Conservation (phyloP, 2,888 invertebrate genomes). For the Drosophila flavopinicola region DNA sequence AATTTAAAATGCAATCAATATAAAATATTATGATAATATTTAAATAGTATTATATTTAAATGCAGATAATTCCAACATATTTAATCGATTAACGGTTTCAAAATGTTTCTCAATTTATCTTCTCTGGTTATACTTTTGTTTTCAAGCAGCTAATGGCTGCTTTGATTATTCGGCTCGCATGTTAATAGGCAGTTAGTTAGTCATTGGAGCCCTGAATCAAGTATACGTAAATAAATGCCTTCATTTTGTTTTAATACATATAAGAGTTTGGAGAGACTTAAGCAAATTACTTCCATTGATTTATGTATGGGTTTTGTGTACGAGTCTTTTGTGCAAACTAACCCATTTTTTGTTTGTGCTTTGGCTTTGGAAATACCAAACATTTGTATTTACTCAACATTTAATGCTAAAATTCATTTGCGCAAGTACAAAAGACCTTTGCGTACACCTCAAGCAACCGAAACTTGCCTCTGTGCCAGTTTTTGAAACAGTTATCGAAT, state of each 20-base stretch:
- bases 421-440: conserved; percentile 61
- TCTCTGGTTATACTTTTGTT: conserved; percentile 11
- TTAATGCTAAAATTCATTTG: conserved; percentile 60
- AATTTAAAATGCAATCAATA: not conserved
- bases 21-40: not conserved
- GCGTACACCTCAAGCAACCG: conserved; percentile 10
- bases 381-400: conserved; percentile 60
- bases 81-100: not conserved
- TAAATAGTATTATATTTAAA: not conserved
- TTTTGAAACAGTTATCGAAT: conserved; percentile 41
- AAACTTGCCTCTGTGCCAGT: conserved; percentile 54
- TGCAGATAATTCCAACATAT: not conserved
- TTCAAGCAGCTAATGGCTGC: conserved; percentile 15
- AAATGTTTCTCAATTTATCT: conserved; percentile 1
- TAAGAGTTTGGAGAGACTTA: not conserved
- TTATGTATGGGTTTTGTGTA: conserved; percentile 29
- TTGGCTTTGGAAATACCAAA: conserved; percentile 52
- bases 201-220: conserved; percentile 7
- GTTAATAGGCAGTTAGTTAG: conserved; percentile 45
- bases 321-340: conserved; percentile 28
- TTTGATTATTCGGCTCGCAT: conserved; percentile 48
- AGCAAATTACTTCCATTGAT: conserved; percentile 44
- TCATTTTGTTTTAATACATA: conserved; percentile 31
- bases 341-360: too few relatives aligned
- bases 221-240: conserved; percentile 35